A percentile compares a stretch with the other conserved stretches of the same genome.
phyloP scores from a whole-genome alignment of 2,888 invertebrate genomes.

The Eutolmus rufibarbis region DNA sequence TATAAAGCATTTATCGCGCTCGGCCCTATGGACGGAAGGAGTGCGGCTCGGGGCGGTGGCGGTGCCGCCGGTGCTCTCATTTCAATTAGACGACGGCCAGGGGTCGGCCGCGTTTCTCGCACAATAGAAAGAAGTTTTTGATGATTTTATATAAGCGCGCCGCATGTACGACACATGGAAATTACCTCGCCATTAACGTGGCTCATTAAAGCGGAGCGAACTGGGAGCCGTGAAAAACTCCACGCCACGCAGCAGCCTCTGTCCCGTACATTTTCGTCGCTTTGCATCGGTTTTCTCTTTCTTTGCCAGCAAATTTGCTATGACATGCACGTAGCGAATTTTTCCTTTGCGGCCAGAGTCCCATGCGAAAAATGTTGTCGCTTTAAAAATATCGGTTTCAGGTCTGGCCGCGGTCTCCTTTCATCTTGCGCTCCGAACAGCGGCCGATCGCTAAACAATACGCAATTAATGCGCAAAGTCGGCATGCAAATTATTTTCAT shows the following conservation, averaged over 20 bases:
- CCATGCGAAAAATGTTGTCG: conserved; percentile 39
- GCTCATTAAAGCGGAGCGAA: not conserved
- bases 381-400: conserved; percentile 20
- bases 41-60: not conserved
- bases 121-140: not conserved
- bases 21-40: not conserved
- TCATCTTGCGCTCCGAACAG: not conserved
- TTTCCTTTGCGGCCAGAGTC: conserved; percentile 23
- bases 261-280: not conserved
- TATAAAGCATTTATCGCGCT: not conserved
- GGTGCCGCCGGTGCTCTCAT: not conserved
- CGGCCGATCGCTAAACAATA: conserved; percentile 26
- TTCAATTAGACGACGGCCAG: conserved; percentile 9
- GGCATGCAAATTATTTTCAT: conserved; percentile 40
- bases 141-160: not conserved
- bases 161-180: not conserved
- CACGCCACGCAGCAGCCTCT: not conserved
- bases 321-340: conserved; percentile 27
- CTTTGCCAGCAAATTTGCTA: not conserved
- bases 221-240: not conserved
- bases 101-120: conserved; percentile 16
- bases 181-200: not conserved
- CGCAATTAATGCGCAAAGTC: conserved; percentile 36
- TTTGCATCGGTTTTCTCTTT: not conserved
- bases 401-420: conserved; percentile 13